Base-by-base conservation (phyloP, 53 echinoderm and acorn worm genomes). In the Apostichopus leukothele region DNA sequence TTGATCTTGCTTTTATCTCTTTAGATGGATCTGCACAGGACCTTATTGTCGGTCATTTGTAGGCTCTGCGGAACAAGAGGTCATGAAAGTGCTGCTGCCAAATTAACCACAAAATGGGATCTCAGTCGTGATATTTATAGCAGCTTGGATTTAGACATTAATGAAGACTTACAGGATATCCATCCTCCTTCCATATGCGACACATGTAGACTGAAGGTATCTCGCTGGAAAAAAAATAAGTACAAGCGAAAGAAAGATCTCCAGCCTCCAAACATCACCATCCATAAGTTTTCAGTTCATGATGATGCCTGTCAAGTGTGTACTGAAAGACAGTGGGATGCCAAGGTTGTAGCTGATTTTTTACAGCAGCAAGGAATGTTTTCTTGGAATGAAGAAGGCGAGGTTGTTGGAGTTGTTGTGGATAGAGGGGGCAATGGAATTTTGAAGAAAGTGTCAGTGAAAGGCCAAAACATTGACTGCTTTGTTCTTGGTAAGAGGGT, bases 1-100 rank as follows among this genome's bases (percentile, higher is more conserved):
- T 39, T 39, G 39, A 39, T 39, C 39, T 39, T 39, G 16, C 63
- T 63, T 22, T 53, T 75, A 10, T 75, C 9, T 39, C 19, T 75
- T 75, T 39, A 75, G 75, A 75, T 75, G 75, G 75, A 75, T 20
- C 22, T 75, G 10, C 75, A n/a, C 39, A 22, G 39, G 22, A 57
- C 50, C 7, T 81, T 50, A 53, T 57, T 52, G 52, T 12, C 53
- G 14, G 7, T 9, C 14, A 11, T 81, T 5, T 81, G 83, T 81
- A 81, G 60, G 83, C 83, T 81, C 7, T 81, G 83, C 53, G 83
- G 83, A 59, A 18, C 18, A 19, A 53, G 14, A 19, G 52, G 18
- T 81, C n/a, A 81, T 55, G 83, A 81, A 59, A 53, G 19, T 54
- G 16, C 76, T 25, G 51, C 76, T 39, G 10, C 54, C 14, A 81